These are phyloP conservation scores for Equus quagga DNA, from an alignment of 2,113 vertebrate genomes.

Conservation along the genomic window DNA sequence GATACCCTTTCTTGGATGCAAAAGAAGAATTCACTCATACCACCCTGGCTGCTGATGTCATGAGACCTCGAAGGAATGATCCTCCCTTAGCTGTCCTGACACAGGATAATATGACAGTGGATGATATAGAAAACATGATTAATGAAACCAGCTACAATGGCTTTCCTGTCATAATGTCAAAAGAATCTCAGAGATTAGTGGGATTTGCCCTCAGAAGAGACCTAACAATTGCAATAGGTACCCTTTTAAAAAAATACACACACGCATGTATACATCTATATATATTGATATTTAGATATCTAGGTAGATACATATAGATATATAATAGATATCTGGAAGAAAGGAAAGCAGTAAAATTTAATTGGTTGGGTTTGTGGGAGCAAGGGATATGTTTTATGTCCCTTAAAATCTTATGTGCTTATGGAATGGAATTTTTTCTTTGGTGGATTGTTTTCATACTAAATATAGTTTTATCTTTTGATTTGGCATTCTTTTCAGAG, in stretches of 20 bases:
- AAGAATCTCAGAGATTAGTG: slow-evolving; percentile 98
- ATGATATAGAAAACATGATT: slow-evolving; percentile 96
- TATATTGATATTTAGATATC: neutral
- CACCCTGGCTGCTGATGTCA: slow-evolving; percentile 97
- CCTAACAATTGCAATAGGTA: slow-evolving; percentile 98
- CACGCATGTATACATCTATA: neutral
- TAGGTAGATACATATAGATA: neutral
- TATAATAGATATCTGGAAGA: slow-evolving; percentile 5
- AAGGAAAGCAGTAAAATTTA: neutral
- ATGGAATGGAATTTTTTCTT: neutral
- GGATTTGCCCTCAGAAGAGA: slow-evolving; percentile 98
- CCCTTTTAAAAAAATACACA: slow-evolving; percentile 1
- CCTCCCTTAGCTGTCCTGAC: slow-evolving; percentile 96
- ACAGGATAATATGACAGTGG: slow-evolving; percentile 98
- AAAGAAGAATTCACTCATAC: slow-evolving; percentile 99
- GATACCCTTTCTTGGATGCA: slow-evolving; percentile 98
- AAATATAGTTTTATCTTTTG: neutral
- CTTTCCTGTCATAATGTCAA: slow-evolving; percentile 99
- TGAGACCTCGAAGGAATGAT: slow-evolving; percentile 95
- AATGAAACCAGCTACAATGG: slow-evolving; percentile 98
- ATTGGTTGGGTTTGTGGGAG: neutral
- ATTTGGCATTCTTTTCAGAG: neutral
- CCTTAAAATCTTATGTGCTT: neutral
- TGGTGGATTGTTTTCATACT: neutral
- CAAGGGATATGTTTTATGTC: neutral